Conservation (phyloP, 2,797 vertebrate species). For the Tamandua tetradactyla region DNA sequence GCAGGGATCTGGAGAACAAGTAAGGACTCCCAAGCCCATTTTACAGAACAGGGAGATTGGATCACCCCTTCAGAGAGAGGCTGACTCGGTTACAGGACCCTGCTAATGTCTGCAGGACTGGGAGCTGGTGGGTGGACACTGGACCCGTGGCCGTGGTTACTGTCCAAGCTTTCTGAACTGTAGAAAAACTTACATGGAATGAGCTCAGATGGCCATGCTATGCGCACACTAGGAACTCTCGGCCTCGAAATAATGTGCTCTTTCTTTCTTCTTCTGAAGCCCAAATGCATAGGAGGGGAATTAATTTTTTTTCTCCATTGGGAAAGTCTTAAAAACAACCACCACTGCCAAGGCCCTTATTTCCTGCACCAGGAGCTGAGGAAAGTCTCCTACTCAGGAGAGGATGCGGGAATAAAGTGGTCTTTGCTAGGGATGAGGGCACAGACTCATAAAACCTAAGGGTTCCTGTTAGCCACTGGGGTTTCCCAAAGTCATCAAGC, state of each 20-base stretch:
- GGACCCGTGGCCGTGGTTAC: not conserved
- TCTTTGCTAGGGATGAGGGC: not conserved
- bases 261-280: conserved; percentile 43
- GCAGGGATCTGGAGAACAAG: not conserved
- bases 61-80: not conserved
- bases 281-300: not conserved
- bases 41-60: not conserved
- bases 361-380: conserved; percentile 18
- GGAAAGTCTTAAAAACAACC: not conserved
- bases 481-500: not conserved
- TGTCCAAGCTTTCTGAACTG: not conserved
- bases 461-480: not conserved
- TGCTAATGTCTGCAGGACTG: accelerated
- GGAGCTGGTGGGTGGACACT: accelerated
- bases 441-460: not conserved
- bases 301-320: not conserved
- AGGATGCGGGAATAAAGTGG: conserved; percentile 7
- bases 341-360: conserved; percentile 9
- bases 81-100: accelerated
- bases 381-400: not conserved
- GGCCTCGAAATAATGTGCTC: not conserved
- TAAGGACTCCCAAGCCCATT: accelerated
- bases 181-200: accelerated
- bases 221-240: not conserved
- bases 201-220: not conserved